Evolutionary conservation across 2,113 vertebrate species (phyloP).

Genomic region (Cygnus buccinator): DNA sequence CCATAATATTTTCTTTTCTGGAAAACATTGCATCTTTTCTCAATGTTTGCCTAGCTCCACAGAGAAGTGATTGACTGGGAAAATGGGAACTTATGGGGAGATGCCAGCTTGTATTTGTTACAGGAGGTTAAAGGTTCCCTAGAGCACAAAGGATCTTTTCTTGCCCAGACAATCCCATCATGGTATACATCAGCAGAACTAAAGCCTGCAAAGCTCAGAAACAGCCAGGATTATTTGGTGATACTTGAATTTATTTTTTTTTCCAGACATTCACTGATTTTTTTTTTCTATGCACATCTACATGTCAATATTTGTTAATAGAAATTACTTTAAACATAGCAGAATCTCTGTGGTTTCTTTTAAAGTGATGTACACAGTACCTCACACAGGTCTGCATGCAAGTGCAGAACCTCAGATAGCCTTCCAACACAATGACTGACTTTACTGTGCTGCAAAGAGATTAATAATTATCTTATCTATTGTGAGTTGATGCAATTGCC

Average conservation of each 20-base stretch:
- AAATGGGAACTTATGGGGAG: conserved; percentile 46
- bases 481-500: background rate
- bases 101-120: conserved; percentile 65
- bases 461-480: conserved; percentile 19
- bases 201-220: background rate
- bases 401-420: background rate
- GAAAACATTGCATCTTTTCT: conserved; percentile 53
- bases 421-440: background rate
- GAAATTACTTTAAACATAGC: background rate
- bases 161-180: conserved; percentile 64
- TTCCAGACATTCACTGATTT: background rate
- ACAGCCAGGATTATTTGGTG: conserved; percentile 35
- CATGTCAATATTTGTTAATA: background rate
- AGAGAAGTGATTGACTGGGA: conserved; percentile 61
- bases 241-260: background rate
- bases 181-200: conserved; percentile 37
- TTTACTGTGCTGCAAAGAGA: conserved; percentile 1
- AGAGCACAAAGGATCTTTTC: conserved; percentile 69
- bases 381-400: background rate
- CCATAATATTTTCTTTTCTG: conserved; percentile 75
- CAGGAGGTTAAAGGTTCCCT: conserved; percentile 69
- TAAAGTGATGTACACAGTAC: background rate
- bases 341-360: background rate
- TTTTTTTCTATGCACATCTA: background rate
- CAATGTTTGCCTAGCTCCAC: conserved; percentile 23